Evolutionary conservation across 2,888 invertebrate genomes (phyloP).

Genomic region (Buathra laborator): DNA sequence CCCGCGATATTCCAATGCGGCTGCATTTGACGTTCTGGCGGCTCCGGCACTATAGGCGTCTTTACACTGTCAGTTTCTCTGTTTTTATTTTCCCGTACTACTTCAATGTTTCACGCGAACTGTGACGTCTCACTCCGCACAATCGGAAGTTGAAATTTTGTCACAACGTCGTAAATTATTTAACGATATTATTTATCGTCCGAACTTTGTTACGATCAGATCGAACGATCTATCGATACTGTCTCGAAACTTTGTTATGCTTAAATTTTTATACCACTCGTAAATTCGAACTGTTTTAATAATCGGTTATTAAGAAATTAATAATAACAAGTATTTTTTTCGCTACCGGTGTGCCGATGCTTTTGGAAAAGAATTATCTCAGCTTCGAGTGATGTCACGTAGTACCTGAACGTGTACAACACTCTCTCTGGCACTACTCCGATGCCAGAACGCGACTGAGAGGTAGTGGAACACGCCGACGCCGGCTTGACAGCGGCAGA

Average conservation of each 20-base stretch:
- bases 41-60: constrained; percentile 33
- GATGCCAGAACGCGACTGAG: constrained; percentile 75
- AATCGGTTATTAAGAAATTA: neutral
- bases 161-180: neutral
- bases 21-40: constrained; percentile 65
- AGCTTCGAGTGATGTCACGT: neutral
- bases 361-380: neutral
- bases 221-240: constrained; percentile 15
- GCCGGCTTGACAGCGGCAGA: constrained; percentile 76
- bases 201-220: neutral
- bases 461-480: constrained; percentile 72
- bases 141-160: neutral
- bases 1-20: constrained; percentile 59
- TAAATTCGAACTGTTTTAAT: neutral
- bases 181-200: neutral
- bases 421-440: constrained; percentile 36
- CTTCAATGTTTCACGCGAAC: neutral
- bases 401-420: constrained; percentile 2
- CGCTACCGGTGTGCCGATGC: neutral
- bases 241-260: neutral
- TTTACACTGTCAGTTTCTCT: constrained; percentile 21
- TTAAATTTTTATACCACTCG: neutral
- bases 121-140: neutral
- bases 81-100: neutral
- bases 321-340: neutral